A percentile compares a stretch with the other conserved stretches of the same genome.
phyloP scores from a whole-genome alignment of 2,113 vertebrate species.

The Anser cygnoides region DNA sequence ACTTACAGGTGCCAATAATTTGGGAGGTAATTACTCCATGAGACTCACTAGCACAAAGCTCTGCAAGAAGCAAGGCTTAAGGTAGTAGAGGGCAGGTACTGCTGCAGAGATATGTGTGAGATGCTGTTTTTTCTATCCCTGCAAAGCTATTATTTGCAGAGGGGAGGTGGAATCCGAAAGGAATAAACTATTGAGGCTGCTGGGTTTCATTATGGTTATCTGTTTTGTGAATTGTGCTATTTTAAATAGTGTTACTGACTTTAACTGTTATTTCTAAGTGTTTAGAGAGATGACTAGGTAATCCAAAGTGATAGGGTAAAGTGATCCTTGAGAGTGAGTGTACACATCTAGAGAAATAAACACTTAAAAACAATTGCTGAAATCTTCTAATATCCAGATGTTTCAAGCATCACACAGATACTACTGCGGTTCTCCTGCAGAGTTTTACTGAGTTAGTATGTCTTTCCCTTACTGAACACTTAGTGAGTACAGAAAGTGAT shows the following conservation, averaged over 20 bases:
- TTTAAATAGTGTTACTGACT: background rate
- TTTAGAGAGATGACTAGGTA: background rate
- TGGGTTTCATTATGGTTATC: background rate
- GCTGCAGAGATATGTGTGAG: background rate
- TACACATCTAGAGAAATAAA: background rate
- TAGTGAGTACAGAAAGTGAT: background rate
- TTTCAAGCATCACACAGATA: background rate
- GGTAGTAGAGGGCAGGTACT: background rate
- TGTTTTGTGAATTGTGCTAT: background rate
- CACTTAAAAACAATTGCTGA: background rate
- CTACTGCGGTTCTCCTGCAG: background rate
- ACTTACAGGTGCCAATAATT: background rate
- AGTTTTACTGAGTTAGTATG: background rate
- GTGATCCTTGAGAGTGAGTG: background rate
- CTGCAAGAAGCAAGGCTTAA: background rate
- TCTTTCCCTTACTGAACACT: background rate
- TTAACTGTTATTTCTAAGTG: background rate
- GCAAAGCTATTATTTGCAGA: background rate
- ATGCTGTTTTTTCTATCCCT: background rate
- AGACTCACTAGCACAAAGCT: background rate
- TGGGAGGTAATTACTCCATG: background rate
- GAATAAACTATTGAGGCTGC: background rate
- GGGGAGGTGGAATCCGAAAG: background rate
- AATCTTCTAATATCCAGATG: background rate
- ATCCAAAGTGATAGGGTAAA: background rate